Conservation (phyloP, 2,113 vertebrate genomes). For the Sylvia atricapilla region DNA sequence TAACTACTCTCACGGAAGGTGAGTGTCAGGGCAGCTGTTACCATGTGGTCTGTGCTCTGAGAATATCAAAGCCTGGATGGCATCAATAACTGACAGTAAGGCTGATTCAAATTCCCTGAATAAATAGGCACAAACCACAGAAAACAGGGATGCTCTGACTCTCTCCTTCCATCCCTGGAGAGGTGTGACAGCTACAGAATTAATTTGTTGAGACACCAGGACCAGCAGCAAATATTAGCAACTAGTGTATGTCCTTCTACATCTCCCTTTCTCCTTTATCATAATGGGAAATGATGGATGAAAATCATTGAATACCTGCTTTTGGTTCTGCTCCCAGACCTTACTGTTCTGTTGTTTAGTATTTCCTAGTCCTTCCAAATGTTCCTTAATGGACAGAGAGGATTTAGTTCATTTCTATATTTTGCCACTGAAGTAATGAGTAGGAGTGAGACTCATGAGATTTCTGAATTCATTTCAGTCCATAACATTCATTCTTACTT, state of each 20-base stretch:
- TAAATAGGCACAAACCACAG: neutral
- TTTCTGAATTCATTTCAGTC: neutral
- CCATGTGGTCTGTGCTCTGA: neutral
- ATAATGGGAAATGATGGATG: neutral
- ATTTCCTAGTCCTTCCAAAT: neutral
- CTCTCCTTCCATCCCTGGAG: neutral
- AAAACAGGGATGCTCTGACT: neutral
- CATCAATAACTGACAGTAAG: neutral
- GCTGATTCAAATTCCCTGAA: neutral
- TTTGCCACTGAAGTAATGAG: neutral
- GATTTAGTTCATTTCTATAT: neutral
- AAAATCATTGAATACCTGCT: neutral
- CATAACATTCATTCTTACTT: neutral
- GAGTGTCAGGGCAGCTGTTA: neutral
- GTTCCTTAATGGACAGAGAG: neutral
- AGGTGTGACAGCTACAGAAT: neutral
- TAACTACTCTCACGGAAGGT: neutral
- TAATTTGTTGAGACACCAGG: neutral
- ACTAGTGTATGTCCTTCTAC: neutral
- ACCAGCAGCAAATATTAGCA: neutral
- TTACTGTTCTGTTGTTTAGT: neutral
- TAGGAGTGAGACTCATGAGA: neutral
- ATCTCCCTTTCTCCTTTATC: neutral
- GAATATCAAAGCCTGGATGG: neutral
- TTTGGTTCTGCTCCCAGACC: neutral